A percentile compares a stretch with the other conserved stretches of the same genome.
Evolutionary conservation across 2,797 vertebrate genomes (phyloP).

Genomic region (Microctenopoma steveboyesi): DNA sequence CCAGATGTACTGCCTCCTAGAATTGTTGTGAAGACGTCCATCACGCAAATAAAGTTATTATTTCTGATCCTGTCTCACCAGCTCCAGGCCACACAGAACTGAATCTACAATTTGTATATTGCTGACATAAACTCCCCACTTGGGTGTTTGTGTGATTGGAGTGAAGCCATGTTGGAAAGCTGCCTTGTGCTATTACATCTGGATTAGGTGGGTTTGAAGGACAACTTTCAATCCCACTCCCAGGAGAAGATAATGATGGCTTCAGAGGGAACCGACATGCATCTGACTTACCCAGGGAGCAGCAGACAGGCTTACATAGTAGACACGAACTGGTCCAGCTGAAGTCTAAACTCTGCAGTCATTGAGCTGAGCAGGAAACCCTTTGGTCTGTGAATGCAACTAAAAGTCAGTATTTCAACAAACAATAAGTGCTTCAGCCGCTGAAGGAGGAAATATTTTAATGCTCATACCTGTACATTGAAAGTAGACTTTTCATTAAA

Average conservation of each 20-base stretch:
- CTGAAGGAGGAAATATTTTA: neutral
- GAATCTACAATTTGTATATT: constrained; percentile 49
- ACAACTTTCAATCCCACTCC: constrained; percentile 30
- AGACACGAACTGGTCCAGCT: neutral
- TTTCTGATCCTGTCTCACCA: constrained; percentile 26
- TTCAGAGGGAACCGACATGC: constrained; percentile 50
- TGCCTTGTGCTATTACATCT: constrained; percentile 57
- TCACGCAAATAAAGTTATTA: constrained; percentile 46
- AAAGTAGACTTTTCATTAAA: no score
- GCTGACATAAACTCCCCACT: constrained; percentile 42
- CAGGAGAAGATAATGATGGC: constrained; percentile 69
- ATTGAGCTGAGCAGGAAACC: no score
- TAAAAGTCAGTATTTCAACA: neutral
- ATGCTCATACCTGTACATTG: no score
- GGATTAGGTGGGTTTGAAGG: constrained; percentile 60
- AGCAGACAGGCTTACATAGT: constrained; percentile 29
- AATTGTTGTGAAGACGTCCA: constrained; percentile 21
- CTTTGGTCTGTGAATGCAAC: neutral
- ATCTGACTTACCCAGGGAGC: constrained; percentile 34
- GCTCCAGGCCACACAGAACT: constrained; percentile 27
- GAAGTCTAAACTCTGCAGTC: neutral
- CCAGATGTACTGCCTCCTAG: constrained; percentile 22
- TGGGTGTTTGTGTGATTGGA: constrained; percentile 55
- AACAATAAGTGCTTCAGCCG: neutral
- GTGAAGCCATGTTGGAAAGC: constrained; percentile 46